Conservation (phyloP, 92 coral and sea anemone species). For the Nematostella vectensis region DNA sequence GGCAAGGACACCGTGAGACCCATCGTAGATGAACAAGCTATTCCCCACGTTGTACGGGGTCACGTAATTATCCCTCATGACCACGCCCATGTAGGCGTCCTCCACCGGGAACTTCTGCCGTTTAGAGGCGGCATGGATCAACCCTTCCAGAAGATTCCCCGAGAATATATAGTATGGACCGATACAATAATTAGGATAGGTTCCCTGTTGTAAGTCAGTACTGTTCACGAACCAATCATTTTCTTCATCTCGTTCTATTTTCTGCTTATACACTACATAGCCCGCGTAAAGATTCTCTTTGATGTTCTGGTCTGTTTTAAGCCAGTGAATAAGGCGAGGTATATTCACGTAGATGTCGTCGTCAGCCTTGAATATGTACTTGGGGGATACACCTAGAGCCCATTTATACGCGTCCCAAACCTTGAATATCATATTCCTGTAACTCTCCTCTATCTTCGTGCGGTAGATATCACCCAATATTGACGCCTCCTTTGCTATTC, state of each 20-base stretch:
- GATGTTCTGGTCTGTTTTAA: slow-evolving; percentile 14
- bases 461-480: slow-evolving; percentile 37
- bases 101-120: slow-evolving; percentile 19
- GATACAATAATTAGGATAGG: slow-evolving; percentile 19
- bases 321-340: slow-evolving; percentile 32
- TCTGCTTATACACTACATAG: slow-evolving; percentile 17
- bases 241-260: slow-evolving; percentile 6
- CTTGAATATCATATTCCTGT: slow-evolving; percentile 12
- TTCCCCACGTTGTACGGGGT: slow-evolving; percentile 18
- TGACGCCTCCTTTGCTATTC: slow-evolving; percentile 19
- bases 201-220: background rate
- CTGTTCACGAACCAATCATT: slow-evolving; percentile 4
- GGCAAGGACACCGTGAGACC: slow-evolving; percentile 22
- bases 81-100: slow-evolving; percentile 38
- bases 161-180: slow-evolving; percentile 42
- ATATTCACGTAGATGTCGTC: slow-evolving; percentile 42
- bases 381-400: slow-evolving; percentile 16
- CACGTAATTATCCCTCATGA: slow-evolving; percentile 18
- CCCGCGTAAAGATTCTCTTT: slow-evolving; percentile 35
- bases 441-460: slow-evolving; percentile 15
- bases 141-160: slow-evolving; percentile 7
- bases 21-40: slow-evolving; percentile 20
- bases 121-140: slow-evolving; percentile 6
- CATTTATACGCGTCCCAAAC: slow-evolving; percentile 28
- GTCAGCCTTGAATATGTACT: slow-evolving; percentile 33